Evolutionary conservation across 2,113 vertebrate species (phyloP).

Genomic region (Corydoras sp.): DNA sequence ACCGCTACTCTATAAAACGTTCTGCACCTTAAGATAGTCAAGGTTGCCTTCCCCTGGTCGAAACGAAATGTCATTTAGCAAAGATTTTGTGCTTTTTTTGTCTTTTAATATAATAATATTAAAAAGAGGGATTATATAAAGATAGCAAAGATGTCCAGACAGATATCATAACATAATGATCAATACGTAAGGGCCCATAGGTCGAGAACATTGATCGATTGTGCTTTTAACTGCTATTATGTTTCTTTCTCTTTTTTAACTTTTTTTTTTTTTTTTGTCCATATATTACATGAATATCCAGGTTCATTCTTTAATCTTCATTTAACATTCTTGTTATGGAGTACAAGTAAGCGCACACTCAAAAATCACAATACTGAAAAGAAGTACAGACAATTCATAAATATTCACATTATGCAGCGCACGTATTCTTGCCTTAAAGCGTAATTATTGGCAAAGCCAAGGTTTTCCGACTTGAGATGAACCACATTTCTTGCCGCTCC

Average conservation of each 20-base stretch:
- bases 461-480: slow-evolving; percentile 54
- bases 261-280: slow-evolving; percentile 28
- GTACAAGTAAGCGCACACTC: slow-evolving; percentile 44
- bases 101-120: slow-evolving; percentile 61
- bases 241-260: slow-evolving; percentile 40
- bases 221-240: slow-evolving; percentile 43
- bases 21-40: no score
- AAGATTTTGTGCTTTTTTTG: slow-evolving; percentile 91
- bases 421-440: slow-evolving; percentile 77
- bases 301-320: slow-evolving; percentile 23
- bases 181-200: slow-evolving; percentile 69
- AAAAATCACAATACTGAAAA: slow-evolving; percentile 38
- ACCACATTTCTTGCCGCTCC: slow-evolving; percentile 47
- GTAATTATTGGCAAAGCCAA: slow-evolving; percentile 58
- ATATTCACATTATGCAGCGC: slow-evolving; percentile 79
- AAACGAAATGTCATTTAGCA: slow-evolving; percentile 62
- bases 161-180: slow-evolving; percentile 70
- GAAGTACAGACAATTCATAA: slow-evolving; percentile 44
- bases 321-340: slow-evolving; percentile 33
- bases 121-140: slow-evolving; percentile 70
- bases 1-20: no score
- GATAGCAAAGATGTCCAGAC: slow-evolving; percentile 85
- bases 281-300: slow-evolving; percentile 41
- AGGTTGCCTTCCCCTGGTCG: no score
- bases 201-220: slow-evolving; percentile 32